phyloP scores from a whole-genome alignment of 1,140 invertebrate species.

The Drosophila ananassae region DNA sequence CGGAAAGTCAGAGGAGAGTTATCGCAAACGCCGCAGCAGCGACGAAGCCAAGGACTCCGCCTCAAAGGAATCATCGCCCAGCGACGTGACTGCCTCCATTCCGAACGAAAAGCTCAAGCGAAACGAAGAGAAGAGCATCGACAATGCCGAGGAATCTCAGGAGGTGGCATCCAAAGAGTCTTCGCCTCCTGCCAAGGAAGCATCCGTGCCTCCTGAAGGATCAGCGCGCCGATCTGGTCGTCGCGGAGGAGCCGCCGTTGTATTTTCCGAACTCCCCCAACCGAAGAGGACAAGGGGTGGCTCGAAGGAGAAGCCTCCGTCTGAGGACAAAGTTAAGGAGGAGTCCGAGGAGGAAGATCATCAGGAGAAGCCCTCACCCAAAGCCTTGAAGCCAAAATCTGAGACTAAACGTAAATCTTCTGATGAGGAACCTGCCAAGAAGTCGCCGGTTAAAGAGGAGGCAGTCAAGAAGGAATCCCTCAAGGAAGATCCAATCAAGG shows the following conservation, averaged over 20 bases:
- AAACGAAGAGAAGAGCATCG: constrained; percentile 51
- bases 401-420: not conserved
- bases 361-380: not conserved
- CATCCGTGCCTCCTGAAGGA: constrained; percentile 8
- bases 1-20: constrained; percentile 28
- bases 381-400: not conserved
- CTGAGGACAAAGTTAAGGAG: constrained; percentile 25
- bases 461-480: not conserved
- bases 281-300: constrained; percentile 67
- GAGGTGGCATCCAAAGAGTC: constrained; percentile 1
- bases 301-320: constrained; percentile 33
- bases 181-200: constrained; percentile 17
- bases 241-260: constrained; percentile 62
- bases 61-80: constrained; percentile 34
- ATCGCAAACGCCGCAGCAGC: constrained; percentile 75
- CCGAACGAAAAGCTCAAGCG: constrained; percentile 63
- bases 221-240: constrained; percentile 66
- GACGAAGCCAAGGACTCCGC: constrained; percentile 56
- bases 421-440: not conserved
- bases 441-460: not conserved
- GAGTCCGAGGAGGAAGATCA: constrained; percentile 2
- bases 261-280: constrained; percentile 65
- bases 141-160: constrained; percentile 4
- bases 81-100: constrained; percentile 28
- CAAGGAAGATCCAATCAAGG: not conserved